Base-by-base conservation (phyloP, 2,888 invertebrate genomes). In the Bombylius discolor region DNA sequence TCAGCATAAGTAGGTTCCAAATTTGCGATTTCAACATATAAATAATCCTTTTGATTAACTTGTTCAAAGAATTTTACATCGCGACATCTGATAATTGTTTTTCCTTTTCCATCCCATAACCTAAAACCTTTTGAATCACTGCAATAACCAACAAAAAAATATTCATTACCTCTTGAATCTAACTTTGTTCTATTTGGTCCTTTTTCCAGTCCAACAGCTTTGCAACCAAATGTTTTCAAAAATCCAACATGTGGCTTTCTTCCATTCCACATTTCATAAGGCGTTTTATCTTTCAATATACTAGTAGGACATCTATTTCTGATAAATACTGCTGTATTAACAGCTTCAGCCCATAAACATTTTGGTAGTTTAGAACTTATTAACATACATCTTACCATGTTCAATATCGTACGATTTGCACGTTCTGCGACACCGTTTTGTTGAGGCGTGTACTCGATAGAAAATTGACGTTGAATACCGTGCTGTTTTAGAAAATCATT, bases 341-440 rank as follows among this genome's bases (percentile, higher is more conserved):
- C 58, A 13, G 67, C 66, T 57, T 68, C 67, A 14, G 63, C 65
- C 64, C 66, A 67, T 13, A 65, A 60, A 7, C 46, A 44, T 44
- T 63, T 55, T 13, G 61, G 57, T 23, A 67, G 34, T 8, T 57
- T 52, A 12, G 63, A 56, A 39, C 62, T 62, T 6, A 63, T 46
- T 12, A 66, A 49, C 63, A 68, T 62, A 13, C 62, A 63, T 47
- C 65, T 57, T 8, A 62, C 60, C 52, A 61, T 62, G 14, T 64
- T 65, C 23, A 63, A 52, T 33, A 65, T 49, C 6, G 62, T 63
- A 47, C 62, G 32, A 45, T 65, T 66, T 8, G 59, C 60, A 8
- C 65, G 47, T 56, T 64, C 64, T 0, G 64, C 62, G 9, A 65
- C 59, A 12, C 64, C 64, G 47, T 65, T 66, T 55, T 64, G 64